Evolutionary conservation across 2,797 vertebrate species (phyloP).

Genomic region (Anniella stebbinsi): DNA sequence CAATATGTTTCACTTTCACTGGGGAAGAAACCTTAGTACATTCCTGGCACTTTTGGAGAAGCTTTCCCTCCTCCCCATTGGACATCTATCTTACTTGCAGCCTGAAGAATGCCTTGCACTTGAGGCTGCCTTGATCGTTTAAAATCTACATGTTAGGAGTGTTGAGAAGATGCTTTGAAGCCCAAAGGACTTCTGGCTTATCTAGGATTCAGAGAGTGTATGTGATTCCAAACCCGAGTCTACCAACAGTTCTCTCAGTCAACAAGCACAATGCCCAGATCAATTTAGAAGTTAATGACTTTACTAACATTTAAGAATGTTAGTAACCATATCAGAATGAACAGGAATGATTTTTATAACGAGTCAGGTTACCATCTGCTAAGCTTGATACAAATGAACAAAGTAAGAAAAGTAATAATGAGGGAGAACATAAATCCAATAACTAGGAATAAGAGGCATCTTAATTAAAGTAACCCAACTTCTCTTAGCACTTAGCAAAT

Average conservation of each 20-base stretch:
- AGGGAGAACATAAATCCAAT: background rate
- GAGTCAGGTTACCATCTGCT: background rate
- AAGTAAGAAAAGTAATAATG: background rate
- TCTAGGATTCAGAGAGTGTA: background rate
- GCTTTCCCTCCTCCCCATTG: background rate
- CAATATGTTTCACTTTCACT: constrained; percentile 7
- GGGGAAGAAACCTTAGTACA: constrained; percentile 20
- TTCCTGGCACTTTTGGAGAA: constrained; percentile 27
- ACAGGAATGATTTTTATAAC: background rate
- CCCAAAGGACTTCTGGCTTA: background rate
- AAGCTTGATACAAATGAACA: background rate
- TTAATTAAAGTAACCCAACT: background rate
- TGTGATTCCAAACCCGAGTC: background rate
- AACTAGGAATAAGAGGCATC: background rate
- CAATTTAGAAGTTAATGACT: constrained; percentile 8
- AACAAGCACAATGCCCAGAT: background rate
- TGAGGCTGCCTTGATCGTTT: constrained; percentile 48
- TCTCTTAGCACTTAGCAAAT: background rate
- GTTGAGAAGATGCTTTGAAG: background rate
- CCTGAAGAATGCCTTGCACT: constrained; percentile 34
- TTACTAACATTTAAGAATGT: background rate
- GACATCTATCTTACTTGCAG: constrained; percentile 41
- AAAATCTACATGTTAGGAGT: constrained; percentile 42
- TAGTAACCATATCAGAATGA: background rate
- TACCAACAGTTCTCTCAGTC: constrained; percentile 5